phyloP scores from a whole-genome alignment of 2,797 vertebrate genomes.

The Xerus rutilus region DNA sequence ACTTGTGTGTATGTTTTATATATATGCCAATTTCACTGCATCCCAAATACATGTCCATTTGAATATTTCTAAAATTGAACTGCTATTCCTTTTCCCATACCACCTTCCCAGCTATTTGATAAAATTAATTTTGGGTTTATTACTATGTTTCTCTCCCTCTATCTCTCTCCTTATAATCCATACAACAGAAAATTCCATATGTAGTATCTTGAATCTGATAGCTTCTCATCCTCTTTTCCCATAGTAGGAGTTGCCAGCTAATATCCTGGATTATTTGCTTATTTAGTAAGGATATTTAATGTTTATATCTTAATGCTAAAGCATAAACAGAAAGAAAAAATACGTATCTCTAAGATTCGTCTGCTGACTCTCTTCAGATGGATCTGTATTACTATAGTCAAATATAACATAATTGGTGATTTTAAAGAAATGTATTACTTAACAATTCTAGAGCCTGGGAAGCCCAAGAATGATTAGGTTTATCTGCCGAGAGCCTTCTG shows the following conservation, averaged over 20 bases:
- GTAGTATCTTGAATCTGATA: not conserved
- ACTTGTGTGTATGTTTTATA: not conserved
- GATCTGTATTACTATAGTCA: too few species aligned
- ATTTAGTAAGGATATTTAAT: not conserved
- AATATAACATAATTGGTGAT: not conserved
- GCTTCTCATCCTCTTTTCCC: not conserved
- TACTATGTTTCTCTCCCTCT: not conserved
- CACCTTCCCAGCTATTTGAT: not conserved
- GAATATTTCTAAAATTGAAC: not conserved
- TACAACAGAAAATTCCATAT: not conserved
- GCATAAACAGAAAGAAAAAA: not conserved
- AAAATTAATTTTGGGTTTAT: not conserved
- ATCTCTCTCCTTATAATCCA: not conserved
- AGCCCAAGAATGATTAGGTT: accelerated
- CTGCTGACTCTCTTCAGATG: not conserved
- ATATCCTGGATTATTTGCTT: not conserved
- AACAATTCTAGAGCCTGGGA: accelerated
- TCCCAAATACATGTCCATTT: not conserved
- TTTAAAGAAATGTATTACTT: not conserved
- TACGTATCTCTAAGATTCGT: not conserved
- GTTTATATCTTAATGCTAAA: not conserved
- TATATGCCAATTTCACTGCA: not conserved
- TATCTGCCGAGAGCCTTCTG: not conserved
- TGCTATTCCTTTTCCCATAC: not conserved
- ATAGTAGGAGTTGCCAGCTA: not conserved